Conservation (phyloP, 1,140 invertebrate species). For the Hetaerina americana region DNA sequence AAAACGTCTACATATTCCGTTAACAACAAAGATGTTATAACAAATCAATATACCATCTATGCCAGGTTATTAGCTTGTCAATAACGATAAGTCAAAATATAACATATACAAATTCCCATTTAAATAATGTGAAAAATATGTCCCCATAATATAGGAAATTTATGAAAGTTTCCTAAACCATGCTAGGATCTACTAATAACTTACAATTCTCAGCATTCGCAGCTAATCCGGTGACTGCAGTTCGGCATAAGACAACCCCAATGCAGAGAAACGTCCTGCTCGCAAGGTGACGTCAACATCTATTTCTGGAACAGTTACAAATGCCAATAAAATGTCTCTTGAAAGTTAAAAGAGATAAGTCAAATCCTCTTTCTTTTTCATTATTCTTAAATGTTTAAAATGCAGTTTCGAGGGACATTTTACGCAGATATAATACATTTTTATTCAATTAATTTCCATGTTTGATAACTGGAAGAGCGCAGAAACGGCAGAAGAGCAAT, state of each 20-base stretch:
- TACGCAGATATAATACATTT: background rate
- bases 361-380: background rate
- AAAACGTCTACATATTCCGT: background rate
- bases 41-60: background rate
- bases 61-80: background rate
- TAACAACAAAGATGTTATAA: background rate
- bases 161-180: background rate
- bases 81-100: background rate
- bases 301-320: background rate
- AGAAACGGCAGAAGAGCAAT: background rate
- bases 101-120: background rate
- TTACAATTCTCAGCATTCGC: background rate
- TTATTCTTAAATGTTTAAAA: background rate
- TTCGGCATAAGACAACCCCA: background rate
- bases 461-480: background rate
- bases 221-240: background rate
- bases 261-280: background rate
- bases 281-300: background rate
- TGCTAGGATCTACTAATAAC: background rate
- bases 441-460: background rate
- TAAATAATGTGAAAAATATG: background rate
- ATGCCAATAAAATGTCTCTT: background rate
- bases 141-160: background rate
- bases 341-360: background rate
- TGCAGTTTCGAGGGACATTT: background rate